Evolutionary conservation across 2,797 vertebrate species (phyloP).

Genomic region (Novumbra hubbsi): DNA sequence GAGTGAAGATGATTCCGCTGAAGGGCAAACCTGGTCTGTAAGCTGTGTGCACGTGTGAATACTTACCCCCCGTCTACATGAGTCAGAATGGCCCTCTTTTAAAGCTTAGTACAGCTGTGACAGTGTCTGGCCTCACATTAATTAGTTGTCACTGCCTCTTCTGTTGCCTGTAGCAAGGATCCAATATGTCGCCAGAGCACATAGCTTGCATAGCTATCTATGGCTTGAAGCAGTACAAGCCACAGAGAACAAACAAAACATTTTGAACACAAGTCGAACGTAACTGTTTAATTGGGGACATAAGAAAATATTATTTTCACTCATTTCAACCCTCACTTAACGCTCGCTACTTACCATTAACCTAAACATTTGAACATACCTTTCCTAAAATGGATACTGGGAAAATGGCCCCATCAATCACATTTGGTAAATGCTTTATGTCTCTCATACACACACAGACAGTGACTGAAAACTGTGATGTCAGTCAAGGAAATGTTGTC

Average conservation of each 20-base stretch:
- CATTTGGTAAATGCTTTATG: not conserved
- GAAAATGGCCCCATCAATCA: not conserved
- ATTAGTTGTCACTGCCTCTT: not conserved
- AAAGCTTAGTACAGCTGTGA: conserved; percentile 4
- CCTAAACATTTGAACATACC: no score
- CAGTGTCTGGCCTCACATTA: conserved; percentile 1
- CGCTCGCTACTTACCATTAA: no score
- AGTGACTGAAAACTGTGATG: not conserved
- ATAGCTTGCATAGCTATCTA: not conserved
- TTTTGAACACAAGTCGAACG: not conserved
- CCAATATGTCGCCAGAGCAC: not conserved
- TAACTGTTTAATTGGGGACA: not conserved
- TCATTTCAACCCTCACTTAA: not conserved
- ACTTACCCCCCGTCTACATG: not conserved
- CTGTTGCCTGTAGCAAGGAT: not conserved
- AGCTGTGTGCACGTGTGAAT: not conserved
- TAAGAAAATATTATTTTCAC: not conserved
- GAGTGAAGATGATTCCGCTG: not conserved
- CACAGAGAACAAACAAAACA: not conserved
- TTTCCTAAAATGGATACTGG: no score
- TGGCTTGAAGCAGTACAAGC: not conserved
- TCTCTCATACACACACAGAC: not conserved
- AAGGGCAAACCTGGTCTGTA: not conserved
- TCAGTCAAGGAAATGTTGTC: not conserved
- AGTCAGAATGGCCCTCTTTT: conserved; percentile 3